Conservation (phyloP, 2,888 invertebrate species). For the Dasysyrphus albostriatus region DNA sequence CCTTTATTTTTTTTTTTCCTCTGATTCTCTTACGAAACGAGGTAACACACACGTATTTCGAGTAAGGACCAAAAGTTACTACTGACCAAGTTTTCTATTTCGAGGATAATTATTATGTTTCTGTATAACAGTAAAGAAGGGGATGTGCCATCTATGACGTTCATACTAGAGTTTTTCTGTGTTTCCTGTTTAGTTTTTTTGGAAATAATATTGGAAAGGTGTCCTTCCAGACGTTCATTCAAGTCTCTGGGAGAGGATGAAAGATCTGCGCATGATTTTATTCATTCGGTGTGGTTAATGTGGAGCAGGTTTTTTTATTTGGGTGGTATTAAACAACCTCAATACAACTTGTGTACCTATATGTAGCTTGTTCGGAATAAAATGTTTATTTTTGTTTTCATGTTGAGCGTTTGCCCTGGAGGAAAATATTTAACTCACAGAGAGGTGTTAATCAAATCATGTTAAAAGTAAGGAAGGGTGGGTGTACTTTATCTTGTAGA, state of each 20-base stretch:
- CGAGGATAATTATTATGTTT: conserved; percentile 72
- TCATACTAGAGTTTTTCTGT: conserved; percentile 23
- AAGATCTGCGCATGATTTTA: conserved; percentile 32
- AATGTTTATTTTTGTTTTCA: conserved; percentile 48
- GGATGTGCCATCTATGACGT: conserved; percentile 66
- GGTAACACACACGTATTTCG: conserved; percentile 72
- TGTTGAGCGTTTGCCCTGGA: conserved; percentile 5
- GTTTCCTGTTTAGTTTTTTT: background rate
- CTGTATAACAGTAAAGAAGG: conserved; percentile 69
- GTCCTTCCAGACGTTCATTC: background rate
- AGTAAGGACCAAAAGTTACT: conserved; percentile 76
- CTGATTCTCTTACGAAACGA: conserved; percentile 43
- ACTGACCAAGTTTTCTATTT: conserved; percentile 75
- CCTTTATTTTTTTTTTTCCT: conserved; percentile 13
- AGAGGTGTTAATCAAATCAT: conserved; percentile 67
- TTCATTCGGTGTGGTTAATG: background rate
- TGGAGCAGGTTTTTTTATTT: background rate
- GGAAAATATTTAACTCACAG: conserved; percentile 19
- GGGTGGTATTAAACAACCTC: conserved; percentile 4
- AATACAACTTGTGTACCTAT: background rate
- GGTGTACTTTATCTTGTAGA: conserved; percentile 31
- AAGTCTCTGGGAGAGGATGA: conserved; percentile 10
- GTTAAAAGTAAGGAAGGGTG: conserved; percentile 25
- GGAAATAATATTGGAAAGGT: conserved; percentile 6
- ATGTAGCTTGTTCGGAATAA: conserved; percentile 56